These are phyloP conservation scores for Sapajus apella DNA, from an alignment of 2,113 vertebrate species.

Conservation along the genomic window DNA sequence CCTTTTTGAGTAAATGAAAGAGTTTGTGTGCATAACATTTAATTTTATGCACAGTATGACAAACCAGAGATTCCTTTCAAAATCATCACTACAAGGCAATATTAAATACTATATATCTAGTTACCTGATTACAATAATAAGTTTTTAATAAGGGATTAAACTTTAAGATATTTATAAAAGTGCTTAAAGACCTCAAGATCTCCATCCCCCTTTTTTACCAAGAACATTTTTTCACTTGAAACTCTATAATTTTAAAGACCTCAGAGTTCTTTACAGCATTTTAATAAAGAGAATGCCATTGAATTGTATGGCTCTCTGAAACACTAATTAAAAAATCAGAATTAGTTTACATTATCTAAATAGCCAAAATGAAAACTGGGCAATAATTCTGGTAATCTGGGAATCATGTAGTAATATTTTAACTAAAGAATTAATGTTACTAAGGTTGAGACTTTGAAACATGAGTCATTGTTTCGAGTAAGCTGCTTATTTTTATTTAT, in stretches of 20 bases:
- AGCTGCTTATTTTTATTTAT: neutral
- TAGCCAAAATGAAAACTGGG: neutral
- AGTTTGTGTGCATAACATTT: neutral
- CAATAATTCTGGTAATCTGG: neutral
- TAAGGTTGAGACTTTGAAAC: neutral
- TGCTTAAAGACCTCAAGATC: neutral
- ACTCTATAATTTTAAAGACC: neutral
- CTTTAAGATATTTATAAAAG: neutral
- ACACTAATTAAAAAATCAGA: neutral
- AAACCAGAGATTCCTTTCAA: slow-evolving; percentile 18
- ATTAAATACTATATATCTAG: neutral
- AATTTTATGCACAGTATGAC: neutral
- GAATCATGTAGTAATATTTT: neutral
- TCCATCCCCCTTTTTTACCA: neutral
- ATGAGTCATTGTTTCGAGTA: neutral
- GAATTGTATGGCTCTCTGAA: neutral
- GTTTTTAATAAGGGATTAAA: neutral
- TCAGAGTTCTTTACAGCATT: neutral
- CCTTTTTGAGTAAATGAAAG: neutral
- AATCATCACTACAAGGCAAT: neutral
- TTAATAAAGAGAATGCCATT: neutral
- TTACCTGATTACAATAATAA: neutral
- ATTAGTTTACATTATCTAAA: neutral
- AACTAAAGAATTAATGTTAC: neutral
- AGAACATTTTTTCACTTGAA: slow-evolving; percentile 15